Percentiles rank a stretch among this genome's conserved stretches.
These are phyloP conservation scores for Ectemnius cavifrons DNA, from an alignment of 2,888 invertebrate species.

Conservation along the genomic window DNA sequence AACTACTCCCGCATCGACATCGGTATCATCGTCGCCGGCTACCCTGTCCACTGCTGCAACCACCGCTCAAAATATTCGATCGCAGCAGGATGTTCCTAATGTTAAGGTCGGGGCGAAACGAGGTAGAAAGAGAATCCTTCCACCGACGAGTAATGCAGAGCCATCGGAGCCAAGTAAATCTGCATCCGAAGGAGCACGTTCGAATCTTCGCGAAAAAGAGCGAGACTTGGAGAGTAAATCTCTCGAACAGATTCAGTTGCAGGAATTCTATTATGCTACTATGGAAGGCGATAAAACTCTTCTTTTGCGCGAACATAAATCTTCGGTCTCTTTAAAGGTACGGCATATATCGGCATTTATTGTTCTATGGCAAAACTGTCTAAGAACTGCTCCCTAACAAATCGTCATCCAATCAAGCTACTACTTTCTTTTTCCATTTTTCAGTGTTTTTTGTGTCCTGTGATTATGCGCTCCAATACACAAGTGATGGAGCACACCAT, in stretches of 20 bases:
- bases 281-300: constrained; percentile 69
- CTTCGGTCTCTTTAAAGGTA: constrained; percentile 66
- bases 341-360: too few relatives aligned
- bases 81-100: constrained; percentile 62
- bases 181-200: constrained; percentile 51
- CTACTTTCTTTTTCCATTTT: neutral
- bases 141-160: constrained; percentile 70
- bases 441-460: constrained; percentile 71
- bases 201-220: constrained; percentile 40
- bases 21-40: neutral
- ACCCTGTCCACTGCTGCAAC: constrained; percentile 1
- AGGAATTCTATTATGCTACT: constrained; percentile 73
- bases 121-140: constrained; percentile 71
- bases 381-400: too few relatives aligned
- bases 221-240: constrained; percentile 54
- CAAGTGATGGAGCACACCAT: constrained; percentile 76
- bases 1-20: neutral
- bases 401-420: too few relatives aligned
- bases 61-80: neutral
- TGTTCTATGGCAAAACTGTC: too few relatives aligned
- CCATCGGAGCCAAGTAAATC: constrained; percentile 69
- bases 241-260: constrained; percentile 63
- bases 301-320: constrained; percentile 65
- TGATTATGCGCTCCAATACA: constrained; percentile 71
- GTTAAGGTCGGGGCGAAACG: constrained; percentile 49